phyloP scores from a whole-genome alignment of 2,113 vertebrate genomes.

The Lethenteron camtschaticum region DNA sequence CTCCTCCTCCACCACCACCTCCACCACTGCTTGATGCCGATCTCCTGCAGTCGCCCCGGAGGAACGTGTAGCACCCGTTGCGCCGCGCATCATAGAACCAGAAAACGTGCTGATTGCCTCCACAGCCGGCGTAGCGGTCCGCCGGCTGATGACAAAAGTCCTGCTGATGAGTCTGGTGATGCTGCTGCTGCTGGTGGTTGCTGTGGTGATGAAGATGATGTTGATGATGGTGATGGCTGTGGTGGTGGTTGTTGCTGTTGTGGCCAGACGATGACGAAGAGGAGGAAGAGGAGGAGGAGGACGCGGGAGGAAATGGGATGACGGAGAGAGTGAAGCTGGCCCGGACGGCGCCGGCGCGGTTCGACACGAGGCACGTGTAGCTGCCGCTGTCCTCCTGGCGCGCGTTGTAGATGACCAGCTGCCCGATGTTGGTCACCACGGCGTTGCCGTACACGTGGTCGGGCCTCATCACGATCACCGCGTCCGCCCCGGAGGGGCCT shows the following conservation, averaged over 20 bases:
- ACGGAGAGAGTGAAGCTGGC: constrained; percentile 2
- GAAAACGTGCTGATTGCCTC: no score
- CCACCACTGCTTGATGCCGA: no score
- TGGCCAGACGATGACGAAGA: no score
- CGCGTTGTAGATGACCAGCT: constrained; percentile 2
- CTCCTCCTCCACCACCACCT: no score
- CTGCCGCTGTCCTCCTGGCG: background rate
- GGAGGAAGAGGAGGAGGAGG: background rate
- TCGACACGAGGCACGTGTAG: constrained; percentile 1
- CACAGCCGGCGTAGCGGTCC: background rate
- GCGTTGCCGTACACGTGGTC: constrained; percentile 2
- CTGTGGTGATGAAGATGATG: background rate
- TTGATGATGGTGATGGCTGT: background rate
- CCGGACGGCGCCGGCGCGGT: background rate
- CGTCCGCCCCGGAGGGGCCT: background rate
- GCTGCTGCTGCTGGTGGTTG: background rate
- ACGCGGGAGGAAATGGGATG: background rate
- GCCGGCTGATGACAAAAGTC: background rate
- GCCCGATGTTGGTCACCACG: constrained; percentile 4
- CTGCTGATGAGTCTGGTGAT: background rate
- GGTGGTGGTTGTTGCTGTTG: no score
- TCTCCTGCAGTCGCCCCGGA: no score
- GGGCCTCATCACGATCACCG: constrained; percentile 5
- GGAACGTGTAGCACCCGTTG: no score
- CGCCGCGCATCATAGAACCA: no score